Percentiles rank a stretch among this genome's conserved stretches.
phyloP scores from a whole-genome alignment of 2,113 vertebrate genomes.

The Spea bombifrons region DNA sequence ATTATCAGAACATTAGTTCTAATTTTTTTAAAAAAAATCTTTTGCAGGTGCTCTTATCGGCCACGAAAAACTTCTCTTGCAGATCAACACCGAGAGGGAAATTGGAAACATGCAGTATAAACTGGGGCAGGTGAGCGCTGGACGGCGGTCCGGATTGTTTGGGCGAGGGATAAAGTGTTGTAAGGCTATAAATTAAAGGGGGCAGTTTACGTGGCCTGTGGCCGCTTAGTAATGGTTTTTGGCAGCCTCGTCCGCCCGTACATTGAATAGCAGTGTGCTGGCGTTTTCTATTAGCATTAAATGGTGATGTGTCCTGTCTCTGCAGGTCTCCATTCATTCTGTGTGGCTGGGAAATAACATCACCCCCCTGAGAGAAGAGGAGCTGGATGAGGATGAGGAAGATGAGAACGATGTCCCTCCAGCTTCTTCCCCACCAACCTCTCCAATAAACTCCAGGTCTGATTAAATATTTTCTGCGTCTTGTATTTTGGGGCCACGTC shows the following conservation, averaged over 20 bases:
- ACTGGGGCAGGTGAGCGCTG: constrained; percentile 81
- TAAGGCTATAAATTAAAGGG: too few species aligned
- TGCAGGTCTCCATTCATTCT: constrained; percentile 94
- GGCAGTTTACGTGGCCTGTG: too few species aligned
- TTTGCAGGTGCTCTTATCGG: constrained; percentile 81
- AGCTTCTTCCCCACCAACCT: constrained; percentile 77
- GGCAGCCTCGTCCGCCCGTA: too few species aligned
- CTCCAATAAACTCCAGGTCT: constrained; percentile 93
- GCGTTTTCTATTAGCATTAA: too few species aligned
- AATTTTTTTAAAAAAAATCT: too few species aligned
- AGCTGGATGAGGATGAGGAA: constrained; percentile 95
- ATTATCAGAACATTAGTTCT: too few species aligned
- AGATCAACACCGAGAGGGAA: constrained; percentile 93
- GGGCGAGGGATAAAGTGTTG: too few species aligned
- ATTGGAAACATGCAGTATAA: constrained; percentile 93
- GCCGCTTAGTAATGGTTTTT: too few species aligned
- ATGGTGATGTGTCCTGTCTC: neutral
- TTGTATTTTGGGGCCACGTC: too few species aligned
- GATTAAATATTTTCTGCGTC: too few species aligned
- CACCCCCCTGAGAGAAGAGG: constrained; percentile 90
- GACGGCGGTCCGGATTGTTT: too few species aligned
- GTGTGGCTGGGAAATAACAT: constrained; percentile 96
- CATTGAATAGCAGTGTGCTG: too few species aligned
- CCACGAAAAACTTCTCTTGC: constrained; percentile 89
- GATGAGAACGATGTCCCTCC: constrained; percentile 83